Evolutionary conservation across 2,797 vertebrate species (phyloP), one percentile per base, ranked within the genome.

Genomic region (Arnoldichthys spilopterus): DNA sequence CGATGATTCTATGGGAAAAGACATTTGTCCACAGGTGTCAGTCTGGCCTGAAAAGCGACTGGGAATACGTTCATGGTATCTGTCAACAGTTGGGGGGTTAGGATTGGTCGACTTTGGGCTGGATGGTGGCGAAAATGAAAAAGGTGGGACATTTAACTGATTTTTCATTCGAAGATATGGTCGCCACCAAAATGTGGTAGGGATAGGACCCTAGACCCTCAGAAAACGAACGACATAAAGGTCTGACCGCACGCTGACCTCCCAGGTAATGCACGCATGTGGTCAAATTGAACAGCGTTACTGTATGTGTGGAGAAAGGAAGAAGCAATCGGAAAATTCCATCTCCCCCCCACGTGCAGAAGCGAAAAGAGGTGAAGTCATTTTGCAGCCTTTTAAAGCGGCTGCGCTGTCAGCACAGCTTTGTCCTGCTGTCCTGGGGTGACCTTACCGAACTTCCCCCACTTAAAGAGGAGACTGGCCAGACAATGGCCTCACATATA

Each of bases 331-430:
- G 1, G 43, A 68, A 68, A 26, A 59, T 20, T 77, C 64, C n/a
- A 18, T 26, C 64, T 66, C 59, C 13, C 1, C 15, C 58, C 5
- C 24, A 71, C 59, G 40, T 13, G 32, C 26, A n/a, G 32, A 15
- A 45, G 15, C 6, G 12, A 24, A 54, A 32, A 40, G 34, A 20
- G 5, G 59, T 3, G 18, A 71, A 79, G 51, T 67, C 40, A 79
- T 79, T 64, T 66, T 53, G 54, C 20, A n/a, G 63, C 40, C 66
- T 74, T 74, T 79, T 30, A 43, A 43, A 74, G 22, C 13, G 43
- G 30, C 61, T 1, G 40, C 28, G 22, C 26, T 26, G 63, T 77
- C 74, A 72, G 62, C 54, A 45, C 62, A n/a, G 74, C 68, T 78
- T 78, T 79, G 62, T 74, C 47, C 53, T 58, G 6, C 54, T 37